A percentile compares a stretch with the other conserved stretches of the same genome.
Conservation (phyloP, 2,797 vertebrate species). For the Streptopelia turtur region DNA sequence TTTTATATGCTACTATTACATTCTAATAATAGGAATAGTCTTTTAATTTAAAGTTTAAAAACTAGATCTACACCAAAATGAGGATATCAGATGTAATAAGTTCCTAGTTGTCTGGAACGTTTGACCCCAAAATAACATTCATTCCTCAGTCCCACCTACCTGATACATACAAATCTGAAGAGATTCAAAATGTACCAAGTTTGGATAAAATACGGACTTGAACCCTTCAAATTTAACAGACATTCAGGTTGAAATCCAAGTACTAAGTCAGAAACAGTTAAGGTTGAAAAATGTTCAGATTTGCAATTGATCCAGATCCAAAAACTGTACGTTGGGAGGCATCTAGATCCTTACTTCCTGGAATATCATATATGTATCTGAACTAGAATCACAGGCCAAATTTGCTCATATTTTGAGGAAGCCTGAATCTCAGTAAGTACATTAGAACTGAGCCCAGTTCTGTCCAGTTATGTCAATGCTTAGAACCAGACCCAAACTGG, state of each 20-base stretch:
- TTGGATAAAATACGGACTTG: not conserved
- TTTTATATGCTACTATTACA: not conserved
- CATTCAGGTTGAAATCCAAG: not conserved
- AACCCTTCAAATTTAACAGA: not conserved
- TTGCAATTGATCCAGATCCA: not conserved
- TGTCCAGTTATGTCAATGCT: not conserved
- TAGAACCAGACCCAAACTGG: not conserved
- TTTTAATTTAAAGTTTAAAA: not conserved
- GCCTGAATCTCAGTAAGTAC: not conserved
- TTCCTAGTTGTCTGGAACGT: not conserved
- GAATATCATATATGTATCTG: not conserved
- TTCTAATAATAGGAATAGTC: not conserved
- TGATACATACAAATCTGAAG: not conserved
- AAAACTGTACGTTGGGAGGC: not conserved
- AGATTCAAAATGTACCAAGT: not conserved
- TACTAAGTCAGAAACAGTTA: not conserved
- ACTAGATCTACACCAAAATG: not conserved
- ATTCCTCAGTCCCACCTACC: not conserved
- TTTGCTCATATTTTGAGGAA: not conserved
- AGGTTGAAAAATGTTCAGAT: not conserved
- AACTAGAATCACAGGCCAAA: not conserved
- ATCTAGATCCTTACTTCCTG: not conserved
- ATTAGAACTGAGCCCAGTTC: not conserved
- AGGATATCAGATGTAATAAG: not conserved
- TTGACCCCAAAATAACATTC: not conserved